Conservation (phyloP, 2,888 invertebrate species). For the Xestia sexstrigata region DNA sequence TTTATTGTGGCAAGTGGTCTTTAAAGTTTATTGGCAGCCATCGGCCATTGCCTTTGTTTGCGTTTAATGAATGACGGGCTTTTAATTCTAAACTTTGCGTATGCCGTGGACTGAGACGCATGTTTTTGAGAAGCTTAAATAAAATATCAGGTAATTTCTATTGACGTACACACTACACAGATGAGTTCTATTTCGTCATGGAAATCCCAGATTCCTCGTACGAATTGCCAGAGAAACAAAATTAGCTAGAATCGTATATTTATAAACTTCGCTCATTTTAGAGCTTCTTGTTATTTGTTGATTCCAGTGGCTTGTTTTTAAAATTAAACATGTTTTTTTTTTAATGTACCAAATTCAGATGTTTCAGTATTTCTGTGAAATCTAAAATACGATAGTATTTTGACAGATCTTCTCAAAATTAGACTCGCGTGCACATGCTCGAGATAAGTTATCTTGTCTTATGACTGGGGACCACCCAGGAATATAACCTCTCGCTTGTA, state of each 20-base stretch:
- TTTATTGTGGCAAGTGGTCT: constrained; percentile 18
- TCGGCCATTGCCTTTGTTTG: constrained; percentile 9
- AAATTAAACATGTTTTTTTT: constrained; percentile 6
- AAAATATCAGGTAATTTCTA: neutral
- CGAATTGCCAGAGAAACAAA: constrained; percentile 5
- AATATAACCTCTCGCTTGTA: neutral
- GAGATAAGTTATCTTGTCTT: constrained; percentile 20
- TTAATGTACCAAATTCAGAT: constrained; percentile 7
- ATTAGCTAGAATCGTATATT: constrained; percentile 24
- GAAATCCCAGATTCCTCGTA: neutral
- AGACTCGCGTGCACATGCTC: neutral
- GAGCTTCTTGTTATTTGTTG: constrained; percentile 27
- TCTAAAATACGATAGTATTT: neutral
- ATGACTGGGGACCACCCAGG: constrained; percentile 23
- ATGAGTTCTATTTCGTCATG: constrained; percentile 1
- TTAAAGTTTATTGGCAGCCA: constrained; percentile 20
- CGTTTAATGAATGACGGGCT: constrained; percentile 3
- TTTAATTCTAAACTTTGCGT: neutral
- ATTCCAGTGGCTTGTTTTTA: neutral
- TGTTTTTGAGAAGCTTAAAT: neutral
- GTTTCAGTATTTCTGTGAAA: neutral
- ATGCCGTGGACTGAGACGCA: neutral
- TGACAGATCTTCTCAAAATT: neutral
- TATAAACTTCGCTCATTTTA: constrained; percentile 24
- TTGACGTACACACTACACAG: neutral